A percentile compares a stretch with the other conserved stretches of the same genome.
These are phyloP conservation scores for Chesias legatella DNA, from an alignment of 2,888 invertebrate genomes.

Conservation along the genomic window DNA sequence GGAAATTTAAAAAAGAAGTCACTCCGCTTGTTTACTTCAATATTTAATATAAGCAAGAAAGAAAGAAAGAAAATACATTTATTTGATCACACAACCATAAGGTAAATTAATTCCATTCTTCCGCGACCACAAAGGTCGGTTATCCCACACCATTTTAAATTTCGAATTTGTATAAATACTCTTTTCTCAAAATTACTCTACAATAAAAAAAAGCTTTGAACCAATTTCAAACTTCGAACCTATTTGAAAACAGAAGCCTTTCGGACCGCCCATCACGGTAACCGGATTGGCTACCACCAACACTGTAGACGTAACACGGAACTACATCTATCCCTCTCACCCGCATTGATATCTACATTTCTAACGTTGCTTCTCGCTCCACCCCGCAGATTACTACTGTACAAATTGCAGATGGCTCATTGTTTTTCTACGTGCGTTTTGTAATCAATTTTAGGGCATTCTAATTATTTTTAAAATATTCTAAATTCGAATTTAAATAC, in stretches of 20 bases:
- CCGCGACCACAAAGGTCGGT: slow-evolving; percentile 1
- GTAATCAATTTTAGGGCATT: slow-evolving; percentile 53
- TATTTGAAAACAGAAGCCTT: slow-evolving; percentile 47
- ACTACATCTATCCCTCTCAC: slow-evolving; percentile 51
- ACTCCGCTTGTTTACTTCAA: too few relatives aligned
- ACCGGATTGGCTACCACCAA: slow-evolving; percentile 68
- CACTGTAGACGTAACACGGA: slow-evolving; percentile 45
- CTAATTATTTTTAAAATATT: slow-evolving; percentile 32
- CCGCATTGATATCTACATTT: slow-evolving; percentile 28
- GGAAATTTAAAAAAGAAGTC: too few relatives aligned
- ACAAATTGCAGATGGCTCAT: slow-evolving; percentile 71
- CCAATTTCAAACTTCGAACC: slow-evolving; percentile 47
- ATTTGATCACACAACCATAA: too few relatives aligned
- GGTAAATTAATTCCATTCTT: too few relatives aligned
- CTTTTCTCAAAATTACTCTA: slow-evolving; percentile 12
- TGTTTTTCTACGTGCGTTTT: slow-evolving; percentile 65
- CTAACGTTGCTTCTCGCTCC: slow-evolving; percentile 43
- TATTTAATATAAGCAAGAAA: too few relatives aligned
- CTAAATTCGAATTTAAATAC: slow-evolving; percentile 26
- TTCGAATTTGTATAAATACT: not conserved
- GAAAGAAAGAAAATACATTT: too few relatives aligned
- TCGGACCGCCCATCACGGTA: slow-evolving; percentile 57
- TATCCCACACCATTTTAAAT: not conserved
- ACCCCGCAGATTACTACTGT: slow-evolving; percentile 53
- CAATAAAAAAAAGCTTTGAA: slow-evolving; percentile 19